A percentile compares a stretch with the other conserved stretches of the same genome.
Evolutionary conservation across 2,888 invertebrate genomes (phyloP).

Genomic region (Magallana nippona): DNA sequence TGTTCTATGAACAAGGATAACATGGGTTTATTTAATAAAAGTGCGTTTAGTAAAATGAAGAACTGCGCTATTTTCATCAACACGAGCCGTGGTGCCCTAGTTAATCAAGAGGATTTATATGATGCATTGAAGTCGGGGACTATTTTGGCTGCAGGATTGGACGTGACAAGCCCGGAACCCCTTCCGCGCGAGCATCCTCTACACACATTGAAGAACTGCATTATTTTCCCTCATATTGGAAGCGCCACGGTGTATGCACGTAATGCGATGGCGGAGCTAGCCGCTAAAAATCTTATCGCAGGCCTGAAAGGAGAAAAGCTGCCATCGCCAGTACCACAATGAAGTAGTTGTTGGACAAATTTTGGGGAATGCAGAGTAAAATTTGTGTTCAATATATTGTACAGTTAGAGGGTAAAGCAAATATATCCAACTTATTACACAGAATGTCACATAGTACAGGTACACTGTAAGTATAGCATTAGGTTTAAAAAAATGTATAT

Average conservation of each 20-base stretch:
- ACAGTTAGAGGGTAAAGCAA: too few relatives aligned
- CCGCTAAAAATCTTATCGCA: constrained; percentile 89
- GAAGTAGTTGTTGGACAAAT: not conserved
- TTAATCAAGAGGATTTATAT: constrained; percentile 89
- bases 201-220: constrained; percentile 89
- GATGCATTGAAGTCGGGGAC: constrained; percentile 86
- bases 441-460: too few relatives aligned
- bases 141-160: constrained; percentile 92
- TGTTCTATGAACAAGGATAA: constrained; percentile 90
- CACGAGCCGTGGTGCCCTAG: constrained; percentile 85
- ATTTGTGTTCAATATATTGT: too few relatives aligned
- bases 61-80: constrained; percentile 91
- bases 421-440: too few relatives aligned
- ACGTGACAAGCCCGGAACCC: constrained; percentile 95
- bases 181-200: constrained; percentile 89
- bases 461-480: too few relatives aligned
- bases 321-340: constrained; percentile 25
- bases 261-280: constrained; percentile 87
- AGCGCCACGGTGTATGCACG: constrained; percentile 90
- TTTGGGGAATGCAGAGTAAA: too few relatives aligned
- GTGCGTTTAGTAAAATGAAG: constrained; percentile 93
- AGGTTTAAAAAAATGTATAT: too few relatives aligned
- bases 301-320: constrained; percentile 74
- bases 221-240: constrained; percentile 92
- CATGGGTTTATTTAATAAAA: constrained; percentile 87